A percentile compares a stretch with the other conserved stretches of the same genome.
These are phyloP conservation scores for Lamellibrachia columna DNA, from an alignment of 2,888 invertebrate genomes.

Conservation along the genomic window DNA sequence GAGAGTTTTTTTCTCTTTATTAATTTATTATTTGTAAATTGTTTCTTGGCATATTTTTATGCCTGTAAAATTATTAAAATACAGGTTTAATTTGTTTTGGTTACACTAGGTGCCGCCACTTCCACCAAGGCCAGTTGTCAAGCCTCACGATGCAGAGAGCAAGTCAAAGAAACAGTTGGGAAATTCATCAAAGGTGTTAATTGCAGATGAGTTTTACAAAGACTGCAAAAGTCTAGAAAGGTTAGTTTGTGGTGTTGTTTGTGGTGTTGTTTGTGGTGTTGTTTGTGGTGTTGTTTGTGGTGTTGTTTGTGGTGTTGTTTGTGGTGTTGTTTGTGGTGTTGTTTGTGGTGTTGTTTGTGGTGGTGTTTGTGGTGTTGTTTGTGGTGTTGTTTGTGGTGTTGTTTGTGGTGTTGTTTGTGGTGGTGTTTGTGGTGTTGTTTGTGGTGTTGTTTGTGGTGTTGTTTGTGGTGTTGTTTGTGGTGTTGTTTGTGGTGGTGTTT, in stretches of 20 bases:
- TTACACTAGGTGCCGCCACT: conserved; percentile 64
- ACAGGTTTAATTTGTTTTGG: conserved; percentile 23
- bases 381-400: no score
- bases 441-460: conserved; percentile 23
- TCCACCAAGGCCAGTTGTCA: conserved; percentile 63
- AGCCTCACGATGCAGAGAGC: conserved; percentile 63
- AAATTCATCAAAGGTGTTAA: conserved; percentile 61
- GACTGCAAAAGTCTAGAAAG: conserved; percentile 65
- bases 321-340: neutral
- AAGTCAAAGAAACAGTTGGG: conserved; percentile 64
- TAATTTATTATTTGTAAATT: neutral
- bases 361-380: conserved; percentile 22
- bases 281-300: no score
- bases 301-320: neutral
- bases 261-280: no score
- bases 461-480: no score
- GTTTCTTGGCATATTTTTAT: neutral
- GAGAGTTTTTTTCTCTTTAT: neutral
- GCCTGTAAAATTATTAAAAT: neutral
- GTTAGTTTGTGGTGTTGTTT: conserved; percentile 45
- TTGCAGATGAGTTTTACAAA: conserved; percentile 65
- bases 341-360: neutral
- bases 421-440: neutral
- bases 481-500: no score
- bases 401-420: no score